Conservation (phyloP, 1,140 invertebrate genomes). For the Radopholus similis region DNA sequence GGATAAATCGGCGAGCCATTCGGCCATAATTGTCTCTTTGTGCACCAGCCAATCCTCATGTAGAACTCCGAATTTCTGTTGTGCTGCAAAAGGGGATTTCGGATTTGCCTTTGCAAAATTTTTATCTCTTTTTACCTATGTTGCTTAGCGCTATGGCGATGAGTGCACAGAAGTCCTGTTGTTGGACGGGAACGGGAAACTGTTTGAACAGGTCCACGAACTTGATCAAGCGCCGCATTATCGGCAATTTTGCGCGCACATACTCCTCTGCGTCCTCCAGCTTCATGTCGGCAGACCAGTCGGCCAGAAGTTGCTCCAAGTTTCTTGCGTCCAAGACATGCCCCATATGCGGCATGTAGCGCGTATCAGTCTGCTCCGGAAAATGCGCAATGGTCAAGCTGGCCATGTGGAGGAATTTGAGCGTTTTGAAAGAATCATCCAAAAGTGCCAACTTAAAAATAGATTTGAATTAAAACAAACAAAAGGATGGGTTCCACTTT, state of each 20-base stretch:
- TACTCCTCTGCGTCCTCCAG: background rate
- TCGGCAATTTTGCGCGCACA: background rate
- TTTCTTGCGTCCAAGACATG: background rate
- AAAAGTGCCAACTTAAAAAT: background rate
- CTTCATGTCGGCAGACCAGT: too few species aligned
- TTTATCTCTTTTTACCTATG: background rate
- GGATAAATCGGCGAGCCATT: background rate
- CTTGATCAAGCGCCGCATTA: background rate
- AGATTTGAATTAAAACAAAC: background rate
- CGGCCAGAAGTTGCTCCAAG: background rate
- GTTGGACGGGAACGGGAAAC: background rate
- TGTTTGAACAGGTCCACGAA: background rate
- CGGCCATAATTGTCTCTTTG: background rate
- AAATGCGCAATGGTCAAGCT: background rate
- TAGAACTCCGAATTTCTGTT: background rate
- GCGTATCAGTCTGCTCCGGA: background rate
- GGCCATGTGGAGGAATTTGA: background rate
- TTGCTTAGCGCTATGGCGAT: background rate
- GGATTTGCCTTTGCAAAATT: background rate
- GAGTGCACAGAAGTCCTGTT: constrained; percentile 1
- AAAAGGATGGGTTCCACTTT: constrained; percentile 3
- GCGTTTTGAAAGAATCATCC: background rate
- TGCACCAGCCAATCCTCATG: background rate
- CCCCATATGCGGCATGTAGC: background rate
- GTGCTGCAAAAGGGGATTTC: background rate